A percentile compares a stretch with the other conserved stretches of the same genome.
phyloP scores from a whole-genome alignment of 1,140 invertebrate genomes.

The Apis mellifera region DNA sequence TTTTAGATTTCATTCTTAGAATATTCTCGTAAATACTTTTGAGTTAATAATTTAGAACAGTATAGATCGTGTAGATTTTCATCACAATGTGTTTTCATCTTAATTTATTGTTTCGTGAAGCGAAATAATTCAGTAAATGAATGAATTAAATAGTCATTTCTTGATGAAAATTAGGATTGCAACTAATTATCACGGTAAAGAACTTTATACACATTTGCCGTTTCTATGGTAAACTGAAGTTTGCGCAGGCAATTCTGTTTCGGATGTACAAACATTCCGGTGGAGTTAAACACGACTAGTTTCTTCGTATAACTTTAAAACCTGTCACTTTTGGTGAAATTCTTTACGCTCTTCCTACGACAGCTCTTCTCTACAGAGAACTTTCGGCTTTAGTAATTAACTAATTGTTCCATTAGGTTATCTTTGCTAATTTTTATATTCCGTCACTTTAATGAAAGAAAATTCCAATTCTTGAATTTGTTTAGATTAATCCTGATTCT shows the following conservation, averaged over 20 bases:
- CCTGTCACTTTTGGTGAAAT: not conserved
- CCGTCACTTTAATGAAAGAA: too few species aligned
- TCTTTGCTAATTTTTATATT: not conserved
- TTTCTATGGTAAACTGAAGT: not conserved
- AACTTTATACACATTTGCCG: not conserved
- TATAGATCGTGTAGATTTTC: too few species aligned
- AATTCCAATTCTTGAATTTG: too few species aligned
- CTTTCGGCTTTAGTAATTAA: not conserved
- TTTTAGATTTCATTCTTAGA: too few species aligned
- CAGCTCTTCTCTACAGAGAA: not conserved
- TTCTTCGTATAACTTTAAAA: not conserved
- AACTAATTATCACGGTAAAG: not conserved
- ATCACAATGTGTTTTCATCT: too few species aligned
- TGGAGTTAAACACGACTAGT: not conserved
- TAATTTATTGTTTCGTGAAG: too few species aligned
- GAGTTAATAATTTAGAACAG: too few species aligned
- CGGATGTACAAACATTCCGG: not conserved
- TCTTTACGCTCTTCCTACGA: not conserved
- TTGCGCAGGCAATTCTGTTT: not conserved
- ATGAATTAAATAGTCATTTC: not conserved
- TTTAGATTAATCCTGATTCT: too few species aligned
- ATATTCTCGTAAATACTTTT: too few species aligned
- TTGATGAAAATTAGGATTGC: not conserved
- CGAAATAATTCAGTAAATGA: not conserved
- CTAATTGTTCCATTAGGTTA: not conserved